phyloP scores from a whole-genome alignment of 2,888 invertebrate species.

The Rotaria macrura region DNA sequence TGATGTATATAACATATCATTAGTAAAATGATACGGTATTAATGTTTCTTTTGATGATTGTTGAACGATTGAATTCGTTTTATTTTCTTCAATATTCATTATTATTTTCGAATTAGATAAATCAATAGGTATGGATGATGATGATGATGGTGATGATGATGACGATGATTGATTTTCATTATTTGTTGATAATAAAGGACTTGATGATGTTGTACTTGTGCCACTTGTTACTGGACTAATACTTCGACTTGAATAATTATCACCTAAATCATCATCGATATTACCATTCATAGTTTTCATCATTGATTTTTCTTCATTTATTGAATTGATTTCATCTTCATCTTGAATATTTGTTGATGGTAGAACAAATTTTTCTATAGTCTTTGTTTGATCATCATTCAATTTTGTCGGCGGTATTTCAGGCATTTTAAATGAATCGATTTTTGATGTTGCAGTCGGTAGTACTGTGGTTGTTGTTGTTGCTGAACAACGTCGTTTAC shows the following conservation, averaged over 20 bases:
- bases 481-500: slow-evolving; percentile 27
- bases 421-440: not conserved
- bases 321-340: not conserved
- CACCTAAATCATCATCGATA: not conserved
- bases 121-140: not conserved
- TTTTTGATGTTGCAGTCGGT: not conserved
- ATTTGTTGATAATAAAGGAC: not conserved
- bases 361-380: not conserved
- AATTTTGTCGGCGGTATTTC: not conserved
- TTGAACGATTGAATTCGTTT: too few relatives aligned
- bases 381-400: not conserved
- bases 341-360: not conserved
- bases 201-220: not conserved
- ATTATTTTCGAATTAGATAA: not conserved
- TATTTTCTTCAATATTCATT: not conserved
- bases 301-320: not conserved
- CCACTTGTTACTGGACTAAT: not conserved
- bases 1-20: not conserved
- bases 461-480: not conserved
- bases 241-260: not conserved
- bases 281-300: too few relatives aligned
- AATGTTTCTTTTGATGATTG: not conserved
- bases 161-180: not conserved
- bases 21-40: not conserved
- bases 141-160: too few relatives aligned